These are phyloP conservation scores for Ichneumoninae sp. DNA, from an alignment of 2,888 invertebrate species.

Conservation along the genomic window DNA sequence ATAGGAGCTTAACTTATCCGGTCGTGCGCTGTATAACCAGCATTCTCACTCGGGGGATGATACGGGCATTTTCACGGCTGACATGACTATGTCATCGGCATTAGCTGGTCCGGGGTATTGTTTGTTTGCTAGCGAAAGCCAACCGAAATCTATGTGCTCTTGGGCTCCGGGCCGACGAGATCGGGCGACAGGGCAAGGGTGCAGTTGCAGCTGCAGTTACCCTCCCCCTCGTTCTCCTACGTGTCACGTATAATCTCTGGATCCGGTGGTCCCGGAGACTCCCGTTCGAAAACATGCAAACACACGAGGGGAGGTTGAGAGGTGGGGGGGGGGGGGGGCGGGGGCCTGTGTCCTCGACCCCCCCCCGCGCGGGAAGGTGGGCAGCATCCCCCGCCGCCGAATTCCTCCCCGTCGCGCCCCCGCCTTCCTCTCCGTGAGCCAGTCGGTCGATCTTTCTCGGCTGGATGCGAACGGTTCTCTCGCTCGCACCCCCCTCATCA, in stretches of 20 bases:
- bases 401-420: constrained; percentile 10
- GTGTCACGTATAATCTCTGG: constrained; percentile 56
- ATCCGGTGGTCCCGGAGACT: constrained; percentile 46
- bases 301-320: background rate
- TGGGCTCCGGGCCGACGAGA: constrained; percentile 23
- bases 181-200: constrained; percentile 3
- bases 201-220: constrained; percentile 48
- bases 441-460: constrained; percentile 41
- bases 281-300: constrained; percentile 37
- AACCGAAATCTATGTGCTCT: constrained; percentile 70
- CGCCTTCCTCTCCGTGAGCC: background rate
- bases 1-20: background rate
- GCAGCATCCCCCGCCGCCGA: background rate
- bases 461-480: constrained; percentile 18
- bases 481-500: background rate
- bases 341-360: constrained; percentile 27
- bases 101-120: constrained; percentile 73
- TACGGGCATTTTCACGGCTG: constrained; percentile 58
- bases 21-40: background rate
- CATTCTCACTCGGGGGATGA: constrained; percentile 12
- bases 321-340: too few species aligned
- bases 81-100: constrained; percentile 74
- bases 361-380: too few species aligned
- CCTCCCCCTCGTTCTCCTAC: constrained; percentile 25
- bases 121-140: constrained; percentile 74